phyloP scores from a whole-genome alignment of 1,140 invertebrate genomes.

The Trichonephila clavata region DNA sequence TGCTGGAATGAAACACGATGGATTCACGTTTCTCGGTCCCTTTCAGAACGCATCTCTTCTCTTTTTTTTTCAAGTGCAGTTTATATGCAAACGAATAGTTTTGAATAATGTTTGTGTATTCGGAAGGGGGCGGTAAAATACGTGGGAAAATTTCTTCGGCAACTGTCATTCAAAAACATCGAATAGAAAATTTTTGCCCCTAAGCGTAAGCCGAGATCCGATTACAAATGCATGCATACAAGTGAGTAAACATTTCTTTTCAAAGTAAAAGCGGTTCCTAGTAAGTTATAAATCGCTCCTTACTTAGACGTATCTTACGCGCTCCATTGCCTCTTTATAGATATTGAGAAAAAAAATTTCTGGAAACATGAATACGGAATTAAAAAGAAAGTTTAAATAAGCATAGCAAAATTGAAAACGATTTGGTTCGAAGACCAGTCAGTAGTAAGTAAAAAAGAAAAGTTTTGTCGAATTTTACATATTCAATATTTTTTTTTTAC shows the following conservation, averaged over 20 bases:
- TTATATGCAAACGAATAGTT: slow-evolving; percentile 62
- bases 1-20: neutral
- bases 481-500: too few relatives aligned
- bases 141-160: slow-evolving; percentile 23
- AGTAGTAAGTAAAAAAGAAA: too few relatives aligned
- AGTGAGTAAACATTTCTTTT: slow-evolving; percentile 31
- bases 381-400: too few relatives aligned
- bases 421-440: too few relatives aligned
- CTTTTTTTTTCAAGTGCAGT: slow-evolving; percentile 19
- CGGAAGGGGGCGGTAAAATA: slow-evolving; percentile 13
- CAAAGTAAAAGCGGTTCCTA: neutral
- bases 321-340: neutral
- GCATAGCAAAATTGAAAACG: too few relatives aligned
- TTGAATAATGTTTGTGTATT: slow-evolving; percentile 53
- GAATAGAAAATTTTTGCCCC: neutral
- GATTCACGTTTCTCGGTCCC: neutral
- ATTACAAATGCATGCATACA: neutral
- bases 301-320: neutral
- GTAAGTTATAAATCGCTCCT: neutral
- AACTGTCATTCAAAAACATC: slow-evolving; percentile 35
- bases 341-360: neutral
- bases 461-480: too few relatives aligned
- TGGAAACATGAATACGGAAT: too few relatives aligned
- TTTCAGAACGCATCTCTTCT: neutral
- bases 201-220: neutral